Base-by-base conservation (phyloP, 1,140 invertebrate species). In the Laupala kohalensis region DNA sequence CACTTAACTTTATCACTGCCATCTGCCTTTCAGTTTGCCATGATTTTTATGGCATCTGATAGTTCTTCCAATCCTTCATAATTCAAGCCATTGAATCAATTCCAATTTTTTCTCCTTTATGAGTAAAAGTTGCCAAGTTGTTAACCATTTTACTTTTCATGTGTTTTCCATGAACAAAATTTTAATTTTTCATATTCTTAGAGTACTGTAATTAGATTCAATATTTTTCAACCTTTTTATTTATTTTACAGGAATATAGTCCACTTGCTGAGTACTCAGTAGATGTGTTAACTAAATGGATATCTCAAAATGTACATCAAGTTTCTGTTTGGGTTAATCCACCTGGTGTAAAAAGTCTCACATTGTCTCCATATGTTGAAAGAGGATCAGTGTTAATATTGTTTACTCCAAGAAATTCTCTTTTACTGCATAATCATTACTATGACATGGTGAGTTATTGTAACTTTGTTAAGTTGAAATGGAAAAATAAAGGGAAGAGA, bases 341-440 rank as follows among this genome's bases (percentile, higher is more conserved):
- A 2, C 82, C 85, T 67, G 89, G 88, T 76, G 82, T 82, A 63
- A 91, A 90, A 78, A 85, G 87, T 12, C 79, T 84, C 13, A 85
- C 82, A 63, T 82, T 90, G 26, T 84, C 87, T 25, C 83, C 83
- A 74, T 86, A 85, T 78, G 80, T 88, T 12, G 83, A 85, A 70
- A 83, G 83, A n/a, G 87, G 87, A 69, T 88, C 89, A 6, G 84
- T 87, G 26, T 76, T 92, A 53, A 84, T 91, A 75, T 78, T 92
- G 30, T 91, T 92, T 76, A 90, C 89, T 2, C 89, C 90, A 24
- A 81, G 86, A 37, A 90, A 90, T 80, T 87, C 87, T 23, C 78
- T 89, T 23, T 82, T 85, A 75, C 75, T 79, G 68, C 79, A 83
- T 72, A 83, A 84, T 76, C 84, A 88, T 37, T 84, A 86, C 76